These are phyloP conservation scores for Phasia obesa DNA, from an alignment of 2,888 invertebrate species.

Conservation along the genomic window DNA sequence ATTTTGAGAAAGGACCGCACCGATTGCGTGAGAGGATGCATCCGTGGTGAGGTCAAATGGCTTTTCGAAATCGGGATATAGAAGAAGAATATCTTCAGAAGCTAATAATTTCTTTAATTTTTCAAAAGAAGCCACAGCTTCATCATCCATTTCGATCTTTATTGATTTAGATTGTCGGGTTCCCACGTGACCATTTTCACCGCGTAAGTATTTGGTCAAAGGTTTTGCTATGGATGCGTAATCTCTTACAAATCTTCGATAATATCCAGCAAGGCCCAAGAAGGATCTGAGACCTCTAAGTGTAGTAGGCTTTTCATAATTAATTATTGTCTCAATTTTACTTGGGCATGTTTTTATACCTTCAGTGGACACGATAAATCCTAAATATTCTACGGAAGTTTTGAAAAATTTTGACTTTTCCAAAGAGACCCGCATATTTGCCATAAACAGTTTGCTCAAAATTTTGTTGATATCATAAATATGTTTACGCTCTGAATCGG, in stretches of 20 bases:
- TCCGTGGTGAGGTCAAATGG: conserved; percentile 65
- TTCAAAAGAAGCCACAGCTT: conserved; percentile 57
- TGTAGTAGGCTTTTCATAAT: conserved; percentile 35
- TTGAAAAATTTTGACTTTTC: conserved; percentile 62
- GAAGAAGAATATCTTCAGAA: conserved; percentile 56
- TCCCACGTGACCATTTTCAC: conserved; percentile 67
- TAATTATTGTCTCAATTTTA: conserved; percentile 21
- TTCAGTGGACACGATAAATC: conserved; percentile 38
- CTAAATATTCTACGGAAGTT: conserved; percentile 26
- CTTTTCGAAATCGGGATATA: conserved; percentile 64
- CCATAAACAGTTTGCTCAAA: conserved; percentile 38
- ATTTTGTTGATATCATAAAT: conserved; percentile 50
- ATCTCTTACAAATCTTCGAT: conserved; percentile 52
- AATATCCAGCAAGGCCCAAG: conserved; percentile 43
- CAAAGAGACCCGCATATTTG: conserved; percentile 62
- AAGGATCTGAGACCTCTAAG: conserved; percentile 31
- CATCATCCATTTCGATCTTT: conserved; percentile 52
- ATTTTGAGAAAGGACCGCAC: conserved; percentile 53
- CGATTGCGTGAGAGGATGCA: conserved; percentile 38
- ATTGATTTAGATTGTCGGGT: conserved; percentile 59
- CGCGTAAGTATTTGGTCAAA: conserved; percentile 68
- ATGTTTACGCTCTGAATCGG: conserved; percentile 45
- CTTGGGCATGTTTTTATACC: conserved; percentile 41
- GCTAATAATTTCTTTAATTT: conserved; percentile 57
- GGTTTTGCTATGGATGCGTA: conserved; percentile 69